Evolutionary conservation across 2,797 vertebrate species (phyloP).

Genomic region (Pristis pectinata): DNA sequence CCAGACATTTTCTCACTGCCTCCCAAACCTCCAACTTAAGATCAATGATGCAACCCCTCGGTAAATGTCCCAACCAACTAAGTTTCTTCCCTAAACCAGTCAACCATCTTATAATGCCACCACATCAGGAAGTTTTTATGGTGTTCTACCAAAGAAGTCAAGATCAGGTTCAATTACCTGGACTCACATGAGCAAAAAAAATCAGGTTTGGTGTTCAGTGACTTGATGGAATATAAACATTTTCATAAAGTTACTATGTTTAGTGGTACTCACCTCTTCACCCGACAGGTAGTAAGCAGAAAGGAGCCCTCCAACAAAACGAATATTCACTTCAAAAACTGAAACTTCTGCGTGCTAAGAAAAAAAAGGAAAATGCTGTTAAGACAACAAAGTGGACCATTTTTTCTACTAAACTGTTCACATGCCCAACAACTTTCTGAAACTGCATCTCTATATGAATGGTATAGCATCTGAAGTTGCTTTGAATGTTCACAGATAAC

Average conservation of each 20-base stretch:
- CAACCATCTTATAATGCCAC: not conserved
- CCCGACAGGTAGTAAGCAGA: conserved; percentile 96
- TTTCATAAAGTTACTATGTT: not conserved
- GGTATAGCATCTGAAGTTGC: not conserved
- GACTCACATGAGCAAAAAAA: not conserved
- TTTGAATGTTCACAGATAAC: not conserved
- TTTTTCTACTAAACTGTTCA: not conserved
- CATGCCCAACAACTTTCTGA: not conserved
- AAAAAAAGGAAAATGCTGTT: conserved; percentile 42
- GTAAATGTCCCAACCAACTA: not conserved
- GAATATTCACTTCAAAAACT: conserved; percentile 97
- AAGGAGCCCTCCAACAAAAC: conserved; percentile 91
- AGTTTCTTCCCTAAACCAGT: not conserved
- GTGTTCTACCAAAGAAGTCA: not conserved
- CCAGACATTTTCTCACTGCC: not conserved
- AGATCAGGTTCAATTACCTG: not conserved
- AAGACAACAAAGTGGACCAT: not conserved
- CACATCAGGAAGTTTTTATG: not conserved
- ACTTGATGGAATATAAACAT: not conserved
- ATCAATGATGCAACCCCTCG: not conserved
- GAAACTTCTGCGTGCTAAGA: conserved; percentile 87
- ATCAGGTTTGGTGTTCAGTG: no score
- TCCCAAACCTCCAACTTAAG: not conserved
- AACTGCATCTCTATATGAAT: not conserved
- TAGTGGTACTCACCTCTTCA: conserved; percentile 77